Base-by-base conservation (phyloP, 2,888 invertebrate species). In the Heliconius charithonia region DNA sequence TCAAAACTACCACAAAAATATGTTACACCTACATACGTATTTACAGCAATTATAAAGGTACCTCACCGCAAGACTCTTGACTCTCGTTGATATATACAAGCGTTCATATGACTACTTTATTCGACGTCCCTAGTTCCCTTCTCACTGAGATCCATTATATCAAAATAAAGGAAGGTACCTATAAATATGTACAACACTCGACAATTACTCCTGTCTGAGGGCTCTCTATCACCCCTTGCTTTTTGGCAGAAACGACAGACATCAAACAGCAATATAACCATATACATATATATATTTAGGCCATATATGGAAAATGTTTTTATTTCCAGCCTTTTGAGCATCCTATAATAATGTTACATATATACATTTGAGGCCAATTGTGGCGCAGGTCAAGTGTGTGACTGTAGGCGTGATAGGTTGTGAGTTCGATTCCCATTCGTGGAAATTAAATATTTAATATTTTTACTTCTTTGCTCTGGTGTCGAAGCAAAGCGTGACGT, bases 171-270 rank as follows among this genome's bases (percentile, higher is more conserved):
- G 32, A 65, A 67, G 67, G 67, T 67, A 77, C 29, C 25, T 77
- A 73, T 77, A 72, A 77, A 67, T 67, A 77, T 73, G 59, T 67
- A 41, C 73, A 51, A 29, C 29, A 27, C 77, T 77, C 59, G 66
- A 77, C 77, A 77, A 77, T 77, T 73, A 77, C 77, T 77, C 73
- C 56, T 32, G 73, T 73, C 77, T 77, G 77, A 77, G 73, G 59
- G 73, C 73, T 29, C 73, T 73, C 72, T 67, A 73, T 77, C 77
- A 77, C 77, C 77, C 77, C 77, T 77, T 77, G 66, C 77, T 51
- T 77, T 77, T 77, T 73, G 77, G 77, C 77, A 73, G 59, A 66
- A 77, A 77, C 41, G 67, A 73, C 77, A 78, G 77, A 78, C 77
- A 62, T 73, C 73, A 78, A 78, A 78, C 73, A 78, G 45, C 62